A percentile compares a stretch with the other conserved stretches of the same genome.
These are phyloP conservation scores for Vulpes vulpes DNA, from an alignment of 2,113 vertebrate genomes.

Conservation along the genomic window DNA sequence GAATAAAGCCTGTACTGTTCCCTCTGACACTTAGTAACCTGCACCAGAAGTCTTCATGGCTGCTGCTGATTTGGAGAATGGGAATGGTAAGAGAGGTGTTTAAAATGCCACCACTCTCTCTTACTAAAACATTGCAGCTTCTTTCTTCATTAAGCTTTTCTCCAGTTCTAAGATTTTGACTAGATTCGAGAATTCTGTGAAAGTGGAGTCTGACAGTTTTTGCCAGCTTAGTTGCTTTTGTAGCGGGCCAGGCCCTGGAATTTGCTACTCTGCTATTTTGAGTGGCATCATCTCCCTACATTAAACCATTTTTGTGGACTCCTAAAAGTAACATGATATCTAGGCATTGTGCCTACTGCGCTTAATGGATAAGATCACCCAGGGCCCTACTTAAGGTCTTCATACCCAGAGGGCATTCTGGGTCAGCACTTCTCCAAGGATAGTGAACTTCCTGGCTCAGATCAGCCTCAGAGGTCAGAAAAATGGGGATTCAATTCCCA, in stretches of 20 bases:
- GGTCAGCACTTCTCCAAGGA: neutral
- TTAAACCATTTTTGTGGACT: neutral
- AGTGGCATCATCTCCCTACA: neutral
- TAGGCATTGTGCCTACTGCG: neutral
- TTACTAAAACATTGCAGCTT: neutral
- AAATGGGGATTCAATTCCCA: neutral
- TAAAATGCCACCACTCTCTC: neutral
- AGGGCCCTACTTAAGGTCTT: neutral
- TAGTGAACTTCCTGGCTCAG: neutral
- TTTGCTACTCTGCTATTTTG: neutral
- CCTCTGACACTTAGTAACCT: neutral
- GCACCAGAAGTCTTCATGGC: neutral
- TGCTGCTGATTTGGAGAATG: neutral
- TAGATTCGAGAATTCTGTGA: neutral
- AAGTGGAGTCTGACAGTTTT: neutral
- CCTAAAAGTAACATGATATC: neutral
- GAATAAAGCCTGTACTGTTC: neutral
- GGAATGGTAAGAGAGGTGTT: neutral
- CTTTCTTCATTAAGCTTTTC: neutral
- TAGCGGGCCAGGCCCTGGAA: neutral
- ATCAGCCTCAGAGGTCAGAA: neutral
- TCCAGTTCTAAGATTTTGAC: neutral
- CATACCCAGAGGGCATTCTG: neutral
- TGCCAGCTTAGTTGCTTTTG: neutral
- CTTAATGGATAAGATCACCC: neutral